Conservation (phyloP, 1,140 invertebrate genomes). For the Galendromus occidentalis region DNA sequence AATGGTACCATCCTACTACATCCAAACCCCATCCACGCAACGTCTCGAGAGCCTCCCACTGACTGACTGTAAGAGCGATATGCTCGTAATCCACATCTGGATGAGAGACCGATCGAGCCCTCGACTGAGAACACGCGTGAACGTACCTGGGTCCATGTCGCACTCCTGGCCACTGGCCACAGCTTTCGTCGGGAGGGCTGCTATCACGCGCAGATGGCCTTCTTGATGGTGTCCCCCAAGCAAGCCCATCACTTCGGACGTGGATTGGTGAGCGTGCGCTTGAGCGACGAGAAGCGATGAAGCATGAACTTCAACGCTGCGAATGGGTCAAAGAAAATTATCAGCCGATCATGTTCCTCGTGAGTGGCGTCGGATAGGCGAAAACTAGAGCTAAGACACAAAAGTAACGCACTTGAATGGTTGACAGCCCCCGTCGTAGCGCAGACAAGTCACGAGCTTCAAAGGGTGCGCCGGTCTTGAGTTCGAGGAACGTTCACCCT, state of each 20-base stretch:
- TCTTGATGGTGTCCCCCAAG: slow-evolving; percentile 36
- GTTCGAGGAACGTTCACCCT: too few relatives aligned
- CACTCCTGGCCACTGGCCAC: slow-evolving; percentile 40
- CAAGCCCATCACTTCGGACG: slow-evolving; percentile 49
- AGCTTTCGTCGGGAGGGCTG: slow-evolving; percentile 35
- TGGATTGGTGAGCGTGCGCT: slow-evolving; percentile 42
- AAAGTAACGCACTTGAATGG: not conserved
- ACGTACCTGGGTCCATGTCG: slow-evolving; percentile 49
- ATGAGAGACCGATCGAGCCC: too few relatives aligned
- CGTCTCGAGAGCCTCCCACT: slow-evolving; percentile 34
- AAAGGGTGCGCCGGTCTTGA: not conserved
- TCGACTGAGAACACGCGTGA: not conserved
- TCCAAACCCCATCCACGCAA: slow-evolving; percentile 30
- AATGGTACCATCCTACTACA: slow-evolving; percentile 44
- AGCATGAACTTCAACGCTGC: not conserved
- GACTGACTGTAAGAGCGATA: slow-evolving; percentile 30
- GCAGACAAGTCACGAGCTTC: not conserved
- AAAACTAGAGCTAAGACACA: too few relatives aligned
- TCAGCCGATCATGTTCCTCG: not conserved
- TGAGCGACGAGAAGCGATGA: slow-evolving; percentile 41
- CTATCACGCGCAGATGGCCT: slow-evolving; percentile 28
- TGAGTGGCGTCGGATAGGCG: not conserved
- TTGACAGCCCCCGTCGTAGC: not conserved
- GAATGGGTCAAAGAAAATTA: not conserved
- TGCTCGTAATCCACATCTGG: not conserved